Conservation (phyloP, 2,888 invertebrate genomes). For the Heliothis peltigera region DNA sequence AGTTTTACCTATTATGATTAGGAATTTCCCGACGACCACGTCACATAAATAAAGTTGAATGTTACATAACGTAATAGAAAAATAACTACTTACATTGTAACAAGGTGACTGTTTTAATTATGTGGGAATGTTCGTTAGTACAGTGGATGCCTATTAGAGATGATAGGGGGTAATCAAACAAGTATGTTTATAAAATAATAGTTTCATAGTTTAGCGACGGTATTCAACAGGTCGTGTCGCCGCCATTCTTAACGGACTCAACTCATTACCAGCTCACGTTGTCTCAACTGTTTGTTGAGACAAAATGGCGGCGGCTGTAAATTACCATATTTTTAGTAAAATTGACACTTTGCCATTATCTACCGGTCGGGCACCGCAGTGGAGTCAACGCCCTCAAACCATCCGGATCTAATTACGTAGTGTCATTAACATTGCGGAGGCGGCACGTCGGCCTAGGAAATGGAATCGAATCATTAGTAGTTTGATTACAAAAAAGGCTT, state of each 20-base stretch:
- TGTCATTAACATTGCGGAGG: constrained; percentile 88
- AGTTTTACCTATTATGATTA: constrained; percentile 46
- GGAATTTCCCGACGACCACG: constrained; percentile 41
- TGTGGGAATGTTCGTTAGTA: constrained; percentile 21
- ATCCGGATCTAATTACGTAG: constrained; percentile 90
- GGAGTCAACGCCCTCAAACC: constrained; percentile 87
- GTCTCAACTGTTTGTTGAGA: constrained; percentile 66
- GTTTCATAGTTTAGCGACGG: constrained; percentile 16
- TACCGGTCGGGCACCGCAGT: constrained; percentile 83
- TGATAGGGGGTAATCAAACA: constrained; percentile 11
- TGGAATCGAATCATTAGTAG: constrained; percentile 90
- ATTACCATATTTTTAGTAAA: constrained; percentile 88
- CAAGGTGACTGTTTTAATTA: constrained; percentile 43
- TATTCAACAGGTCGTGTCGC: constrained; percentile 42
- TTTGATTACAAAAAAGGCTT: constrained; percentile 90
- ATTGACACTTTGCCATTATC: constrained; percentile 86
- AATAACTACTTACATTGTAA: constrained; percentile 24
- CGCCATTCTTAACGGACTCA: constrained; percentile 56
- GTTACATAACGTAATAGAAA: constrained; percentile 37
- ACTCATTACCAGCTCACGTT: constrained; percentile 61
- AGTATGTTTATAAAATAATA: constrained; percentile 31
- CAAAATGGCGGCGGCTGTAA: constrained; percentile 77
- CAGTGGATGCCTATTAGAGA: constrained; percentile 9
- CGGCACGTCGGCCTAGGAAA: constrained; percentile 90
- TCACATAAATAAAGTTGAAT: constrained; percentile 32